These are phyloP conservation scores for Neoascia interrupta DNA, from an alignment of 2,888 invertebrate species.

Conservation along the genomic window DNA sequence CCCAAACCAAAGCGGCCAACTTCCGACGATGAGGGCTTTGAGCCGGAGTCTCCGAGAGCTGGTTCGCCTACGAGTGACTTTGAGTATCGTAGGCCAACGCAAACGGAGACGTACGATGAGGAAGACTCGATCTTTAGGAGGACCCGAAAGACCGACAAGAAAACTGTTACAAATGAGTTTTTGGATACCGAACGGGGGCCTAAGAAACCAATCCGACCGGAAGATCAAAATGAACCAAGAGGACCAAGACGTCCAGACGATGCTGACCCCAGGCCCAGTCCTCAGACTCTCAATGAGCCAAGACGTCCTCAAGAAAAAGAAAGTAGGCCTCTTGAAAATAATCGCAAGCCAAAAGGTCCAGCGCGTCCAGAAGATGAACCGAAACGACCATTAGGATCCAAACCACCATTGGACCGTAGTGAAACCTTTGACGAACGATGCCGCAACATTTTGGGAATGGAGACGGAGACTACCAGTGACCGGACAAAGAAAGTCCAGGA, in stretches of 20 bases:
- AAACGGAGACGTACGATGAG: conserved; percentile 29
- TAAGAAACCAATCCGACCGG: neutral
- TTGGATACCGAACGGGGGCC: conserved; percentile 40
- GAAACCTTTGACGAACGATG: conserved; percentile 88
- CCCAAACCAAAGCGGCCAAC: conserved; percentile 41
- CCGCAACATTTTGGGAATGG: conserved; percentile 85
- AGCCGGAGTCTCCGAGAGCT: conserved; percentile 71
- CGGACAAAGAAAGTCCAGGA: conserved; percentile 48
- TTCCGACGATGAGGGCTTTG: conserved; percentile 71
- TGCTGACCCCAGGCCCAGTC: neutral
- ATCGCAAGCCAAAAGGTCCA: neutral
- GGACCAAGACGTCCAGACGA: neutral
- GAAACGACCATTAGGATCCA: conserved; percentile 73
- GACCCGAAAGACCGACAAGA: conserved; percentile 39
- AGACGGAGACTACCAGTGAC: conserved; percentile 73
- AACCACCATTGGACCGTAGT: conserved; percentile 83
- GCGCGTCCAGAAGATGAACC: neutral
- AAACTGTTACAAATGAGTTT: conserved; percentile 35
- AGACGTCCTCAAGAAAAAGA: neutral
- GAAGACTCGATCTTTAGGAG: conserved; percentile 45
- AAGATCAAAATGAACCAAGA: neutral
- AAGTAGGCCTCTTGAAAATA: neutral
- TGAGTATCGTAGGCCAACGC: conserved; percentile 73
- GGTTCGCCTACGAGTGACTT: conserved; percentile 83
- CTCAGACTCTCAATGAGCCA: neutral